Percentiles rank a stretch among this genome's conserved stretches.
Evolutionary conservation across 1,140 invertebrate genomes (phyloP).

Genomic region (Sycophila sp.): DNA sequence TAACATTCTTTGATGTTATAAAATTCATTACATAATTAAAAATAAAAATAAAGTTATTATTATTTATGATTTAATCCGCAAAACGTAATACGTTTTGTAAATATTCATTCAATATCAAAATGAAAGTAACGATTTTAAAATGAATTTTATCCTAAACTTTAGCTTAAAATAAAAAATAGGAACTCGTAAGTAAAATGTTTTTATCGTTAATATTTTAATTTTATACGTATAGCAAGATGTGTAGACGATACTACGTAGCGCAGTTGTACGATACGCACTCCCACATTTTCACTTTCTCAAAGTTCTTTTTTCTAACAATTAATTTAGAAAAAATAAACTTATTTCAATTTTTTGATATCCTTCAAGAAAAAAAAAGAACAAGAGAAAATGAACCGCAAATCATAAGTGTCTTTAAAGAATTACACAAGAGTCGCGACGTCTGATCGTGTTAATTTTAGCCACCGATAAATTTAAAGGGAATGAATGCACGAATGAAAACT

Average conservation of each 20-base stretch:
- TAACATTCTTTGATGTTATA: no score
- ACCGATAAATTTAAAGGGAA: conserved; percentile 23
- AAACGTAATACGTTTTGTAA: no score
- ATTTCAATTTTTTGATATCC: no score
- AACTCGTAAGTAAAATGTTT: conserved; percentile 1
- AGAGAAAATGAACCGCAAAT: no score
- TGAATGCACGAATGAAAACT: conserved; percentile 28
- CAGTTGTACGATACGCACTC: not conserved
- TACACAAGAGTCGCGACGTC: not conserved
- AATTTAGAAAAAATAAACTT: no score
- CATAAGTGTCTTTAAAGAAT: not conserved
- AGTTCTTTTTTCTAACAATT: not conserved
- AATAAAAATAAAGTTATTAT: no score
- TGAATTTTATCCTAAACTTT: not conserved
- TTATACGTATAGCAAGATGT: conserved; percentile 6
- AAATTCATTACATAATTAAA: no score
- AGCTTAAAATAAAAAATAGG: not conserved
- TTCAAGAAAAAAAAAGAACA: not conserved
- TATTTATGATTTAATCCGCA: no score
- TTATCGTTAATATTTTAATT: conserved; percentile 3
- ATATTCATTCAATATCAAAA: no score
- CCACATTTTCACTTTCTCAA: conserved; percentile 3
- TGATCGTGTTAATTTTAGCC: conserved; percentile 6
- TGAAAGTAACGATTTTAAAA: no score
- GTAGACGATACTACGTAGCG: conserved; percentile 7